These are phyloP conservation scores for human DNA, from an alignment of 2,113 vertebrate genomes.

Conservation along the genomic window GRCh38 chr7:28532001-28532500, in stretches of 20 bases:
- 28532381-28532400: neutral
- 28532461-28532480: neutral
- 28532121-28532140: neutral
- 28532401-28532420: neutral
- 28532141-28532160: neutral
- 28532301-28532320: neutral
- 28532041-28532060: neutral
- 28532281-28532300: neutral
- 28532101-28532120: neutral
- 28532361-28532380: neutral
- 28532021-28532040: neutral
- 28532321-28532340: neutral
- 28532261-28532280: neutral
- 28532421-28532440: neutral
- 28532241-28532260: neutral
- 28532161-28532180: neutral
- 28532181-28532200: neutral
- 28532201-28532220: neutral
- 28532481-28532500: conserved; percentile 60
- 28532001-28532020: too few relatives aligned
- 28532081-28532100: neutral
- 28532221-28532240: neutral
- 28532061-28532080: neutral
- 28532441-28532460: neutral
- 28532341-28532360: neutral